A percentile compares a stretch with the other conserved stretches of the same genome.
Conservation (phyloP, 2,113 vertebrate species). For the Triplophysa rosa region DNA sequence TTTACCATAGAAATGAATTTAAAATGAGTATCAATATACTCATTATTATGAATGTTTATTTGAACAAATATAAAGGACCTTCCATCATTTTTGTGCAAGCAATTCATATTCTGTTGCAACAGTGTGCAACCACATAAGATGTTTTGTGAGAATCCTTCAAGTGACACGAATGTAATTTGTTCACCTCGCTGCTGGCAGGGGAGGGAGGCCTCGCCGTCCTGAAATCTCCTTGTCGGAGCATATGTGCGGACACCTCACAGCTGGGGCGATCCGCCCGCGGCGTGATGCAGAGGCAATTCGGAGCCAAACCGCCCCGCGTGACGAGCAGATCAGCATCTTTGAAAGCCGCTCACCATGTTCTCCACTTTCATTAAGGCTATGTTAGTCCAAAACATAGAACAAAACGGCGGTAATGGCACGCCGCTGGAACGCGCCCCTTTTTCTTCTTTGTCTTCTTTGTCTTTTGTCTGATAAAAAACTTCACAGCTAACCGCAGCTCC, state of each 20-base stretch:
- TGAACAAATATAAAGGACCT: too few relatives aligned
- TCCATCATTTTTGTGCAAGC: neutral
- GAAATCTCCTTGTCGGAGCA: conserved; percentile 39
- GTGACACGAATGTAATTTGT: conserved; percentile 32
- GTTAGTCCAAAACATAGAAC: conserved; percentile 39
- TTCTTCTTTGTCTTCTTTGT: conserved; percentile 12
- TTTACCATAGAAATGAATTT: too few relatives aligned
- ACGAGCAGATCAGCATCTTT: conserved; percentile 55
- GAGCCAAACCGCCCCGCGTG: conserved; percentile 49
- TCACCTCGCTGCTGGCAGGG: conserved; percentile 11
- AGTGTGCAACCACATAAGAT: neutral
- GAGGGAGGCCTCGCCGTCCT: neutral
- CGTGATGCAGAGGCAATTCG: conserved; percentile 50
- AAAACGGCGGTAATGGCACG: conserved; percentile 15
- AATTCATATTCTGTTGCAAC: conserved; percentile 8
- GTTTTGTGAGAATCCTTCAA: neutral
- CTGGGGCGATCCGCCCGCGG: conserved; percentile 45
- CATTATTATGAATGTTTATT: too few relatives aligned
- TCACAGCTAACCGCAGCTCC: conserved; percentile 14
- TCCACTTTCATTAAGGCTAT: conserved; percentile 43
- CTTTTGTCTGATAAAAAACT: conserved; percentile 20
- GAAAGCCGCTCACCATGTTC: conserved; percentile 51
- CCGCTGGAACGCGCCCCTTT: neutral
- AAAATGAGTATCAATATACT: too few relatives aligned
- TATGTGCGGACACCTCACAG: conserved; percentile 45